A percentile compares a stretch with the other conserved stretches of the same genome.
phyloP scores from a whole-genome alignment of 2,797 vertebrate species.

The Cossypha dichroa region DNA sequence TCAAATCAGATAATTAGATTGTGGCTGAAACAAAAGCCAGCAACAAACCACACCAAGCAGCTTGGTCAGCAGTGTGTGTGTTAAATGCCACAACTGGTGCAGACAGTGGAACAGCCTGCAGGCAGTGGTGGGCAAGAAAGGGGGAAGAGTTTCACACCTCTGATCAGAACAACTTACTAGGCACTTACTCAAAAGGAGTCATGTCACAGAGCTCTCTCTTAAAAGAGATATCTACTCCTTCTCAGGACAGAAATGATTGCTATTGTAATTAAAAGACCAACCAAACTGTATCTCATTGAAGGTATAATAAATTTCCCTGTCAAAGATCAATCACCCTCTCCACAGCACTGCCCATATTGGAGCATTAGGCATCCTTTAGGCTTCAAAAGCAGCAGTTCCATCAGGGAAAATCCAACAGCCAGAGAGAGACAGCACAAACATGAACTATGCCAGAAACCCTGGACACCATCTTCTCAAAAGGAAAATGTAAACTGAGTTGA shows the following conservation, averaged over 20 bases:
- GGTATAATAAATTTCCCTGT: rapidly evolving
- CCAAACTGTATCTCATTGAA: neutral
- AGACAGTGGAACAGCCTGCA: rapidly evolving
- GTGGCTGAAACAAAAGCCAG: neutral
- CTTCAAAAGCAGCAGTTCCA: neutral
- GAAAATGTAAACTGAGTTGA: neutral
- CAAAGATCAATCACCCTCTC: neutral
- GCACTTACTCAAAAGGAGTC: neutral
- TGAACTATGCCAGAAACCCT: neutral
- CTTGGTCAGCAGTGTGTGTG: neutral
- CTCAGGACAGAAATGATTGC: neutral
- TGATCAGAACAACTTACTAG: neutral
- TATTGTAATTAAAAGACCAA: neutral
- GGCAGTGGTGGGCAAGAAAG: neutral
- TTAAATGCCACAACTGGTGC: neutral
- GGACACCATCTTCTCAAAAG: neutral
- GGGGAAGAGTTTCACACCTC: neutral
- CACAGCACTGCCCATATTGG: neutral
- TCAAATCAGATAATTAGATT: neutral
- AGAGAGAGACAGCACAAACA: neutral
- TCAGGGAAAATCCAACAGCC: neutral
- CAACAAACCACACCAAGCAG: neutral
- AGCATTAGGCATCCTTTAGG: neutral
- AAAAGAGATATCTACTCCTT: neutral
- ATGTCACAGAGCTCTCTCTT: neutral